These are phyloP conservation scores for Prosopocoilus inquinatus DNA, from an alignment of 2,888 invertebrate species.

Conservation along the genomic window DNA sequence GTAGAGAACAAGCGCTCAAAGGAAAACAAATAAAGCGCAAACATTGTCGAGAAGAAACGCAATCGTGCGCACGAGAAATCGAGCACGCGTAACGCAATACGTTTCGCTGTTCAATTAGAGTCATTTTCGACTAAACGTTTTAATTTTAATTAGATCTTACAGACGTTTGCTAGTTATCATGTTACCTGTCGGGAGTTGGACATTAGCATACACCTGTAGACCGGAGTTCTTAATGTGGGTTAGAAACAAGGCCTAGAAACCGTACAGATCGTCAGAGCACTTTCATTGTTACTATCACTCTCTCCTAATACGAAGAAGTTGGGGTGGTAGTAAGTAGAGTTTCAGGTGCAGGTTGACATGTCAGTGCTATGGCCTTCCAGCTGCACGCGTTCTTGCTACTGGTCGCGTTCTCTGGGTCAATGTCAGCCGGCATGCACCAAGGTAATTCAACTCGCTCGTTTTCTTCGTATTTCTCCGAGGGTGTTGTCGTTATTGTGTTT, in stretches of 20 bases:
- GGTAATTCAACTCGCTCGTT: slow-evolving; percentile 30
- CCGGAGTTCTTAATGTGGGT: slow-evolving; percentile 29
- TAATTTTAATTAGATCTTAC: too few relatives aligned
- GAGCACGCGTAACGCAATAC: too few relatives aligned
- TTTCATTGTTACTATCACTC: slow-evolving; percentile 48
- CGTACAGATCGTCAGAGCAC: slow-evolving; percentile 28
- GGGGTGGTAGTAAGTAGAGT: slow-evolving; percentile 25
- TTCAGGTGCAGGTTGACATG: slow-evolving; percentile 27
- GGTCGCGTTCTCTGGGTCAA: slow-evolving; percentile 40
- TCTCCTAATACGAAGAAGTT: slow-evolving; percentile 30
- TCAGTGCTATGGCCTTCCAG: slow-evolving; percentile 42
- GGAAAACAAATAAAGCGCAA: too few relatives aligned
- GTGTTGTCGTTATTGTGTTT: slow-evolving; percentile 5
- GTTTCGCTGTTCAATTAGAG: too few relatives aligned
- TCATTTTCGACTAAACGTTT: too few relatives aligned
- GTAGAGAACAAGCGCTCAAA: slow-evolving; percentile 17
- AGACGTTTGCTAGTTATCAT: too few relatives aligned
- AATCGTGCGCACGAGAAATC: too few relatives aligned
- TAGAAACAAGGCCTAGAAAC: slow-evolving; percentile 19
- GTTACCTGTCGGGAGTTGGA: too few relatives aligned
- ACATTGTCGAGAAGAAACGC: too few relatives aligned
- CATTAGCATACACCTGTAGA: background rate
- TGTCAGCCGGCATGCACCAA: slow-evolving; percentile 36
- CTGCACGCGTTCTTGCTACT: slow-evolving; percentile 35
- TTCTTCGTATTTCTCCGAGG: background rate